A percentile compares a stretch with the other conserved stretches of the same genome.
These are phyloP conservation scores for Fistularia tabacaria DNA, from an alignment of 2,797 vertebrate genomes.

Conservation along the genomic window DNA sequence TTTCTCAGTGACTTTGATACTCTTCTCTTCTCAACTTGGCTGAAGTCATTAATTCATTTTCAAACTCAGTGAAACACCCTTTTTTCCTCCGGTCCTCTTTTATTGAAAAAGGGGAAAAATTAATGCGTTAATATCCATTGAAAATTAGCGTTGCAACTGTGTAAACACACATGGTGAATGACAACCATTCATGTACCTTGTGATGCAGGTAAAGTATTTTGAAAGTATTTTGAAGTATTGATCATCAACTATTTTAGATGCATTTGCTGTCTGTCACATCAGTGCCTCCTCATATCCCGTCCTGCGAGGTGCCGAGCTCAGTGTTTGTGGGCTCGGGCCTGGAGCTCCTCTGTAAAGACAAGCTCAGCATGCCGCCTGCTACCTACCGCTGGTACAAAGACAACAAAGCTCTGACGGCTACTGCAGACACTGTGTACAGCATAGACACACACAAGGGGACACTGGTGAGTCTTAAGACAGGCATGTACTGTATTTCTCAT, in stretches of 20 bases:
- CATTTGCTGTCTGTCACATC: not conserved
- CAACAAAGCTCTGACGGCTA: constrained; percentile 69
- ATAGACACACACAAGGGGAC: constrained; percentile 82
- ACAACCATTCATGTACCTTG: too few species aligned
- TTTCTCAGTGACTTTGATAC: too few species aligned
- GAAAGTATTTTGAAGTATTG: too few species aligned
- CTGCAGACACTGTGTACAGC: constrained; percentile 76
- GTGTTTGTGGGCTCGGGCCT: constrained; percentile 82
- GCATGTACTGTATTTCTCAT: not conserved
- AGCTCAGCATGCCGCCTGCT: constrained; percentile 83
- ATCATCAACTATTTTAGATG: not conserved
- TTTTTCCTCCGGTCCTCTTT: too few species aligned
- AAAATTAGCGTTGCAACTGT: too few species aligned
- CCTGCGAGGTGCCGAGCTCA: constrained; percentile 84
- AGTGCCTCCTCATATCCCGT: constrained; percentile 85
- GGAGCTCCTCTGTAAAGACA: constrained; percentile 87
- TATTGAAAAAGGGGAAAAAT: too few species aligned
- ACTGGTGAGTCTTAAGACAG: constrained; percentile 76
- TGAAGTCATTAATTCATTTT: too few species aligned
- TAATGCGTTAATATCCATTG: too few species aligned
- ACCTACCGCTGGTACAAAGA: constrained; percentile 93
- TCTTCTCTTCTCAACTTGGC: too few species aligned
- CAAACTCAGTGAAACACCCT: too few species aligned
- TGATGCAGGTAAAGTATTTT: too few species aligned
- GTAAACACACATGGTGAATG: too few species aligned